Evolutionary conservation across 1,140 invertebrate species (phyloP).

Genomic region (Globodera ellingtonae): DNA sequence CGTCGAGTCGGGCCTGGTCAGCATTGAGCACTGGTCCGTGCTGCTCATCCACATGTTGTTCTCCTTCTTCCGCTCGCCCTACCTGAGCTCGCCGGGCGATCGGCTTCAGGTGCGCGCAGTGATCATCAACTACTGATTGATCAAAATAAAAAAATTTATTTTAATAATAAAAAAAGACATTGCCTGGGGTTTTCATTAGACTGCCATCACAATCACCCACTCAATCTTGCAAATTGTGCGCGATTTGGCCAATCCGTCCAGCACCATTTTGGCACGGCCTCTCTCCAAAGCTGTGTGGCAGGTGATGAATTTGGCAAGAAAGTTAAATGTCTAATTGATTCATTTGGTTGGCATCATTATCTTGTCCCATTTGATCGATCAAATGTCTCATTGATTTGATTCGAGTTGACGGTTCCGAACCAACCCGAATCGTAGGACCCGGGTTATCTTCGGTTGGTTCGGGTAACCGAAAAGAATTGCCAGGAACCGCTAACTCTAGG

Average conservation of each 20-base stretch:
- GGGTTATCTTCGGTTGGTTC: no score
- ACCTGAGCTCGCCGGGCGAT: conserved; percentile 52
- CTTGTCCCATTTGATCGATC: background rate
- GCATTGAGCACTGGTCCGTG: conserved; percentile 48
- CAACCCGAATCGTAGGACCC: no score
- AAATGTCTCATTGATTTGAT: no score
- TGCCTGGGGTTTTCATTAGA: background rate
- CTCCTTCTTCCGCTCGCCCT: conserved; percentile 58
- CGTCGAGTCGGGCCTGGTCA: conserved; percentile 48
- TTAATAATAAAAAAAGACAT: no score
- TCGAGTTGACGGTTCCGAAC: no score
- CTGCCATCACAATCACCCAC: conserved; percentile 46
- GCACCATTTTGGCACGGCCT: conserved; percentile 40
- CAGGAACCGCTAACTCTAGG: no score
- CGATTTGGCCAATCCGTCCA: conserved; percentile 49
- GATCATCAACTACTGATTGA: no score
- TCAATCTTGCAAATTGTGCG: conserved; percentile 47
- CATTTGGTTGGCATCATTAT: no score
- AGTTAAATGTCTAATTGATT: background rate
- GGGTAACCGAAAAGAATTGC: no score
- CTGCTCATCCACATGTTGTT: conserved; percentile 55
- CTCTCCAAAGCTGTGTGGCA: conserved; percentile 45
- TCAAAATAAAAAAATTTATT: no score
- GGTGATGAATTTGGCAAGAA: conserved; percentile 10
- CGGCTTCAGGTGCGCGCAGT: conserved; percentile 21